Conservation (phyloP, 1,140 invertebrate species). For the Philaenus spumarius region DNA sequence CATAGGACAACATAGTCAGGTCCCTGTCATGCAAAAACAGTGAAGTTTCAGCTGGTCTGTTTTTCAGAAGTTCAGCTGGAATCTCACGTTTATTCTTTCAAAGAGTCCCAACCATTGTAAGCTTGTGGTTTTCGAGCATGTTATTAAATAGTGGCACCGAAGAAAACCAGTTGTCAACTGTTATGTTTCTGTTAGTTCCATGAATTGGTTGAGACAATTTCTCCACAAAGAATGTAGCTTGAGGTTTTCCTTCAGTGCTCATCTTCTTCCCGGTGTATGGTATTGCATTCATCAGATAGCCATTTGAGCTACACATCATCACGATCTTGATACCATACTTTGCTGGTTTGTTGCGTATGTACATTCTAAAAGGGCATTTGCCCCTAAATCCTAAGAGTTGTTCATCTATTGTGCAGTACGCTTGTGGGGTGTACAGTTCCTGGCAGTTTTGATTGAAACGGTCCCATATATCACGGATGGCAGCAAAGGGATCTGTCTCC, state of each 20-base stretch:
- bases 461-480: slow-evolving; percentile 24
- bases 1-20: too few species aligned
- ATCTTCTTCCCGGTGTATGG: slow-evolving; percentile 36
- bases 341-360: slow-evolving; percentile 29
- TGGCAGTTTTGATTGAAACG: slow-evolving; percentile 14
- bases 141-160: slow-evolving; percentile 16
- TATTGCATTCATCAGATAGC: slow-evolving; percentile 35
- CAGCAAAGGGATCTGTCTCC: slow-evolving; percentile 22
- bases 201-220: slow-evolving; percentile 19
- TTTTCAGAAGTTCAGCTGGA: too few species aligned
- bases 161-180: slow-evolving; percentile 30
- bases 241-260: slow-evolving; percentile 4
- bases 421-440: slow-evolving; percentile 21
- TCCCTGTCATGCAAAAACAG: too few species aligned
- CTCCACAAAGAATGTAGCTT: slow-evolving; percentile 10
- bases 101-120: too few species aligned
- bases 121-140: slow-evolving; percentile 18
- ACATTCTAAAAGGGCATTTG: slow-evolving; percentile 32
- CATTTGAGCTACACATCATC: slow-evolving; percentile 11
- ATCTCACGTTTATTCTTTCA: too few species aligned
- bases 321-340: slow-evolving; percentile 9
- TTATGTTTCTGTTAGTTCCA: slow-evolving; percentile 21
- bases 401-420: slow-evolving; percentile 39
- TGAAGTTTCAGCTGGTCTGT: too few species aligned
- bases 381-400: slow-evolving; percentile 37